Evolutionary conservation across 2,888 invertebrate species (phyloP), one percentile per base, ranked within the genome.

Genomic region (Toxonevra muliebris): DNA sequence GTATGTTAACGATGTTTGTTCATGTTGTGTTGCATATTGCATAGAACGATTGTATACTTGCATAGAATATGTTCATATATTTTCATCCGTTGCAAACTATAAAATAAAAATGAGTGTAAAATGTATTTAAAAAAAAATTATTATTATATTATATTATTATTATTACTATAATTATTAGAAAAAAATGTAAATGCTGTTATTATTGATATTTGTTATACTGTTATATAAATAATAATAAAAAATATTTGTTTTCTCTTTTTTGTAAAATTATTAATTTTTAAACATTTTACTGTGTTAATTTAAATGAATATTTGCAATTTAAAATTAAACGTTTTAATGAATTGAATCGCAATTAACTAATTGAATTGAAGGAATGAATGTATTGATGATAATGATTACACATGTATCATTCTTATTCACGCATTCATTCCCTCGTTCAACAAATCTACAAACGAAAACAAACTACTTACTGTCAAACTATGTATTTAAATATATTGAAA

Each of bases 41-140:
- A 30, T 30, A 30, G 30, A 30, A 30, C 30, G 30, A 30, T 30
- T 30, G 30, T 30, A 30, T 30, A 30, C 45, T 43, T 52, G 15
- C 15, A 52, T n/a, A n/a, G 8, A n/a, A n/a, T n/a, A 52, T n/a
- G 17, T 53, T 53, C n/a, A 17, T 12, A 17, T 30, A 30, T 30
- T 30, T 30, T 30, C 30, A 30, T 30, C 30, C 30, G 30, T 30
- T 30, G 17, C 11, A 53, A 53, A 65, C 43, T 59, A 53, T 71
- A 68, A 43, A 60, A 58, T 58, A 15, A 48, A n/a, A 15, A 45
- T 41, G 58, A 62, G 54, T 64, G 72, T 65, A 68, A 66, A 69
- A 71, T 74, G 76, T 76, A 76, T 76, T 73, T 73, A 73, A 76
- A 60, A 40, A 53, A 61, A 66, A 61, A 66, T 61, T 65, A 69